These are phyloP conservation scores for Syritta pipiens DNA, from an alignment of 2,888 invertebrate species.

Conservation along the genomic window DNA sequence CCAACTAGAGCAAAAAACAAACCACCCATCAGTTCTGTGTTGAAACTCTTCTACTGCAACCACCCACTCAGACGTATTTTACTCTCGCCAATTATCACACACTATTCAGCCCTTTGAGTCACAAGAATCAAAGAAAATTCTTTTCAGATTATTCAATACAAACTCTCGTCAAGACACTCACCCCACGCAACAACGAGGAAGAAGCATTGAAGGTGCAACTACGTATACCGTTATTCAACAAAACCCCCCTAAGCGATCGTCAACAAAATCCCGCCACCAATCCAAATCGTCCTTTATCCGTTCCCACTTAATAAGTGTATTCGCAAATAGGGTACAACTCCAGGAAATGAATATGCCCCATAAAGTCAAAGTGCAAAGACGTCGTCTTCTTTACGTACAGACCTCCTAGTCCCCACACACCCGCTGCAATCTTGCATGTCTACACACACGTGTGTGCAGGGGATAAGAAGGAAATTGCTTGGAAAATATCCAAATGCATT, in stretches of 20 bases:
- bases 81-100: no score
- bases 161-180: no score
- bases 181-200: no score
- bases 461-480: constrained; percentile 40
- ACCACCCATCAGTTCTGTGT: no score
- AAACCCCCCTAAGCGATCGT: constrained; percentile 2
- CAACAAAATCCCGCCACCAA: not conserved
- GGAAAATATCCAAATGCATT: constrained; percentile 62
- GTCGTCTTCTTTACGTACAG: no score
- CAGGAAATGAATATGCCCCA: constrained; percentile 46
- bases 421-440: not conserved
- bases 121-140: no score
- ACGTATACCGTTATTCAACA: constrained; percentile 21
- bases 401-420: constrained; percentile 26
- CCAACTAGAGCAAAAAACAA: no score
- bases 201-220: constrained; percentile 3
- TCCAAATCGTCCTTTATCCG: constrained; percentile 6
- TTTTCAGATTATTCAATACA: no score
- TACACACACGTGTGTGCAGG: not conserved
- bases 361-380: constrained; percentile 23
- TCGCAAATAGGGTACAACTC: constrained; percentile 21
- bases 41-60: no score
- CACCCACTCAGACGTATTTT: no score
- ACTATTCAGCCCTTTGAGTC: no score
- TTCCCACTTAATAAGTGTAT: constrained; percentile 27